phyloP scores from a whole-genome alignment of 2,888 invertebrate species.

The Geophilus truncorum region DNA sequence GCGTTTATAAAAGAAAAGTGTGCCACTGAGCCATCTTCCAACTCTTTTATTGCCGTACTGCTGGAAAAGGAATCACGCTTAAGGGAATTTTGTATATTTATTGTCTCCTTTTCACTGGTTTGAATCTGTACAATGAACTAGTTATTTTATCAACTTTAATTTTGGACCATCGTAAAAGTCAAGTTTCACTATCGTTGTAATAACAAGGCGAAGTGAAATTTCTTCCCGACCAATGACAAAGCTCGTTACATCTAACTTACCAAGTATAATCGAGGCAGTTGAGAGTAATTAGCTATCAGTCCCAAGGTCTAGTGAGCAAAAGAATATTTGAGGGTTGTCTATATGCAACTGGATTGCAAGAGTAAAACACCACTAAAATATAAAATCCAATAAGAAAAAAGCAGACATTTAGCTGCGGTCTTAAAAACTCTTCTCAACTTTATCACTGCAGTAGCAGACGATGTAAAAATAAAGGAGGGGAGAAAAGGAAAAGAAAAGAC shows the following conservation, averaged over 20 bases:
- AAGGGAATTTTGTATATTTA: neutral
- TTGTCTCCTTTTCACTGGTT: neutral
- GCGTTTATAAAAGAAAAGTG: neutral
- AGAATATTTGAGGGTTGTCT: constrained; percentile 12
- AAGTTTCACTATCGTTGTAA: neutral
- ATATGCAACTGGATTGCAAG: constrained; percentile 7
- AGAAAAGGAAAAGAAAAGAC: neutral
- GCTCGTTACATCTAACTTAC: neutral
- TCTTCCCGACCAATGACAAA: constrained; percentile 3
- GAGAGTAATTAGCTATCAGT: constrained; percentile 16
- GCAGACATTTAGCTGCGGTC: constrained; percentile 20
- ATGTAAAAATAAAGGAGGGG: neutral
- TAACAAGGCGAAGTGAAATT: constrained; percentile 12
- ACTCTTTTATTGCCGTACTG: neutral
- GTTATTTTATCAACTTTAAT: constrained; percentile 20
- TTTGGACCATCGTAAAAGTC: constrained; percentile 16
- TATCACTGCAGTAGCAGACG: neutral
- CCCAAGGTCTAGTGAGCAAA: constrained; percentile 6
- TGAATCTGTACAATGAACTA: constrained; percentile 20
- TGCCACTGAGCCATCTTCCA: neutral
- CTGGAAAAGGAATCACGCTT: constrained; percentile 4
- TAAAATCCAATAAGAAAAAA: neutral
- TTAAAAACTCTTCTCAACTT: constrained; percentile 2
- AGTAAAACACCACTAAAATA: neutral
- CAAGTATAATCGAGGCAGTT: constrained; percentile 15